Percentiles rank a stretch among this genome's conserved stretches.
Conservation (phyloP, 2,888 invertebrate species). For the Ctena decussata region DNA sequence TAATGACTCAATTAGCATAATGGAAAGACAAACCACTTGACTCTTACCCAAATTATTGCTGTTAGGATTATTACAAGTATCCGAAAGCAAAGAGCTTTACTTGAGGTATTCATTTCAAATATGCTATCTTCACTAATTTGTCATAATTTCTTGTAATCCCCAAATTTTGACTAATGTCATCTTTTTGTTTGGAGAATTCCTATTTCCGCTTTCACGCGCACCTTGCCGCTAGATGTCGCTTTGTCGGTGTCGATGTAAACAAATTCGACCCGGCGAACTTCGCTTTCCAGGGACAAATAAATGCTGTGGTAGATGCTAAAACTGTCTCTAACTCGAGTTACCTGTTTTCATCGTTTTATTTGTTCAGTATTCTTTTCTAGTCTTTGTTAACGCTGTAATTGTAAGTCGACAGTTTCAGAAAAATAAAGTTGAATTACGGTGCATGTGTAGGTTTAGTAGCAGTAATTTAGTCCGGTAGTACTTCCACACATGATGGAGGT, state of each 20-base stretch:
- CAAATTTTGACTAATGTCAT: background rate
- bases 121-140: conserved; percentile 3
- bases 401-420: too few relatives aligned
- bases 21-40: background rate
- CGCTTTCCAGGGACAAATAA: background rate
- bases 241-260: conserved; percentile 59
- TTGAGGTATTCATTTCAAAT: conserved; percentile 50
- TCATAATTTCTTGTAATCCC: conserved; percentile 32
- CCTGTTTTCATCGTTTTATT: too few relatives aligned
- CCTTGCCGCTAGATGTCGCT: conserved; percentile 63
- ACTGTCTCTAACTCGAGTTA: too few relatives aligned
- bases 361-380: too few relatives aligned
- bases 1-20: background rate
- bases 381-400: too few relatives aligned
- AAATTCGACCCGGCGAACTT: background rate
- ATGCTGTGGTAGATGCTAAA: too few relatives aligned
- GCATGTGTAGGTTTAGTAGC: background rate
- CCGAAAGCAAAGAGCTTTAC: conserved; percentile 59
- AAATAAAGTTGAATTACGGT: background rate
- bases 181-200: conserved; percentile 7
- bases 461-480: background rate
- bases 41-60: conserved; percentile 65
- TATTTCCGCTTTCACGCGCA: conserved; percentile 66
- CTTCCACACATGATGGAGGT: too few relatives aligned
- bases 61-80: conserved; percentile 58